Conservation (phyloP, 2,888 invertebrate genomes). For the Teinopalpus imperialis region DNA sequence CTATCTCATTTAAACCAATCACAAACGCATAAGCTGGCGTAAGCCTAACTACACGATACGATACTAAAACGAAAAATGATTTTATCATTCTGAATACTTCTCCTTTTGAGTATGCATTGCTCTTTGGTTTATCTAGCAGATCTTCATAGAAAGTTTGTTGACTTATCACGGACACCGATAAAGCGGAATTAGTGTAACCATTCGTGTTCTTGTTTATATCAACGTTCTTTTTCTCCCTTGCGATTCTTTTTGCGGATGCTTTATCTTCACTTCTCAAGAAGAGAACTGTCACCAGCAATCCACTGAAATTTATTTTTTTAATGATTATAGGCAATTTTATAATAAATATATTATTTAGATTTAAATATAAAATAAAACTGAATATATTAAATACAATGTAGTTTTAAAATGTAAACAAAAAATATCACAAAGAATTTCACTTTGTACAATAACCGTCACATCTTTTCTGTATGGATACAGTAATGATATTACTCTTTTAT, state of each 20-base stretch:
- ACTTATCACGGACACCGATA: constrained; percentile 70
- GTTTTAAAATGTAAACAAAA: too few relatives aligned
- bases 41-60: constrained; percentile 84
- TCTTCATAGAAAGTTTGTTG: constrained; percentile 73
- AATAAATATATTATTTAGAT: too few relatives aligned
- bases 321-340: too few relatives aligned
- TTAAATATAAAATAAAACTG: too few relatives aligned
- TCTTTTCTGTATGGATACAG: too few relatives aligned
- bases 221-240: constrained; percentile 41
- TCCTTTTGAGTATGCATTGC: constrained; percentile 52
- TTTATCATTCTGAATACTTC: constrained; percentile 64
- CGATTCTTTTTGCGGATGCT: constrained; percentile 57
- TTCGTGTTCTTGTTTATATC: constrained; percentile 71
- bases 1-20: constrained; percentile 87
- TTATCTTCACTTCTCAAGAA: constrained; percentile 85
- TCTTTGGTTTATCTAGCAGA: constrained; percentile 59
- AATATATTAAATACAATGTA: too few relatives aligned
- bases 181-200: constrained; percentile 67
- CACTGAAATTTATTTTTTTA: too few relatives aligned
- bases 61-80: constrained; percentile 74
- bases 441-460: too few relatives aligned
- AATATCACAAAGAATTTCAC: too few relatives aligned
- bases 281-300: constrained; percentile 87
- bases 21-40: constrained; percentile 92
- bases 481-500: too few relatives aligned